These are phyloP conservation scores for Leptinotarsa undecemlineata DNA, from an alignment of 1,140 invertebrate species.

Conservation along the genomic window DNA sequence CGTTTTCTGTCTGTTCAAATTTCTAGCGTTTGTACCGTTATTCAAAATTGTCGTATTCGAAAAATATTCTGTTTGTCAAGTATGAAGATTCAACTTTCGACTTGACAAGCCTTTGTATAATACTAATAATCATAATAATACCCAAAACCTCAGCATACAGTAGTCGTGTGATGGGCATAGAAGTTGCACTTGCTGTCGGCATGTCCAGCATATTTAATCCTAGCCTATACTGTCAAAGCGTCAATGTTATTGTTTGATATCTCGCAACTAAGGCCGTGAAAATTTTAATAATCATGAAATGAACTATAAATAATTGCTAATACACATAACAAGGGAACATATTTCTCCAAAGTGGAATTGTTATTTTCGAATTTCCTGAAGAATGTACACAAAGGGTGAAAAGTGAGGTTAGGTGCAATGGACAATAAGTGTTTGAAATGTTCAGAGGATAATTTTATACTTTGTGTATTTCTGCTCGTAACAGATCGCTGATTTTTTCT, in stretches of 20 bases:
- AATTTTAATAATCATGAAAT: neutral
- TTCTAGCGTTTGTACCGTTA: too few relatives aligned
- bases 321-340: neutral
- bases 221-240: too few relatives aligned
- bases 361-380: constrained; percentile 4
- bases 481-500: constrained; percentile 13
- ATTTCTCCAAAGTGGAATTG: constrained; percentile 5
- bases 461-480: neutral
- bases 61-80: too few relatives aligned
- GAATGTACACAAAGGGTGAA: neutral
- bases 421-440: neutral
- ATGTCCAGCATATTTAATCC: too few relatives aligned
- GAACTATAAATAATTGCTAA: neutral
- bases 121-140: too few relatives aligned
- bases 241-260: neutral
- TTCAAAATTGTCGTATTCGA: too few relatives aligned
- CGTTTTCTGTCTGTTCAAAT: too few relatives aligned
- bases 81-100: too few relatives aligned
- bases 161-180: too few relatives aligned
- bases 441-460: neutral
- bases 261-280: neutral
- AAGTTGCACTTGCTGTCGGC: too few relatives aligned
- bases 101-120: too few relatives aligned
- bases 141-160: too few relatives aligned
- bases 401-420: constrained; percentile 4